Percentiles rank a stretch among this genome's conserved stretches.
Conservation (phyloP, 2,888 invertebrate species). For the Epiblema foenella region DNA sequence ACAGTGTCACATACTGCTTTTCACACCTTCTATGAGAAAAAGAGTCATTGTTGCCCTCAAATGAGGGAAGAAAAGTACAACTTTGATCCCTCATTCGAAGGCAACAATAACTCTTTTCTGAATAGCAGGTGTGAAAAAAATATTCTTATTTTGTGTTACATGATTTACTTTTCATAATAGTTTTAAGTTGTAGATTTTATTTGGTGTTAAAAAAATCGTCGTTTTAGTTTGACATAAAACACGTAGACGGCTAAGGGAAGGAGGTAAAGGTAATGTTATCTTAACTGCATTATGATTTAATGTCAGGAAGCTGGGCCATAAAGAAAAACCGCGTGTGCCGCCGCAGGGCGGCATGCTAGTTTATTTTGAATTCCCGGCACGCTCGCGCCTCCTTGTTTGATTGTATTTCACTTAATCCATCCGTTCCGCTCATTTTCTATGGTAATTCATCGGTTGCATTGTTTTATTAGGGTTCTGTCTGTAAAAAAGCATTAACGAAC, state of each 20-base stretch:
- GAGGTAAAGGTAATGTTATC: conserved; percentile 16
- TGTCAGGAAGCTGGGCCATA: conserved; percentile 31
- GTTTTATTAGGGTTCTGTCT: conserved; percentile 74
- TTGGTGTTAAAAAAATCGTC: not conserved
- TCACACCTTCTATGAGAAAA: too few species aligned
- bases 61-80: too few species aligned
- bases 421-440: conserved; percentile 81
- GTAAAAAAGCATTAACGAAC: conserved; percentile 15
- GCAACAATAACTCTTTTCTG: too few species aligned
- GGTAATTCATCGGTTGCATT: conserved; percentile 79
- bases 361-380: conserved; percentile 67
- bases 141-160: not conserved
- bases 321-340: conserved; percentile 41
- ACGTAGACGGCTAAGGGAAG: not conserved
- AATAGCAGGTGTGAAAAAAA: too few species aligned
- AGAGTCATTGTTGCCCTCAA: too few species aligned
- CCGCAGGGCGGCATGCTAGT: conserved; percentile 50
- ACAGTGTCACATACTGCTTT: too few species aligned
- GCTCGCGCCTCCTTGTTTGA: conserved; percentile 73
- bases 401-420: conserved; percentile 81
- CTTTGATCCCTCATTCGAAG: too few species aligned
- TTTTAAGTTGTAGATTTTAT: not conserved
- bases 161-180: not conserved
- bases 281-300: conserved; percentile 29
- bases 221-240: not conserved